Base-by-base conservation (phyloP, 1,140 invertebrate species). In the Orussus abietinus region DNA sequence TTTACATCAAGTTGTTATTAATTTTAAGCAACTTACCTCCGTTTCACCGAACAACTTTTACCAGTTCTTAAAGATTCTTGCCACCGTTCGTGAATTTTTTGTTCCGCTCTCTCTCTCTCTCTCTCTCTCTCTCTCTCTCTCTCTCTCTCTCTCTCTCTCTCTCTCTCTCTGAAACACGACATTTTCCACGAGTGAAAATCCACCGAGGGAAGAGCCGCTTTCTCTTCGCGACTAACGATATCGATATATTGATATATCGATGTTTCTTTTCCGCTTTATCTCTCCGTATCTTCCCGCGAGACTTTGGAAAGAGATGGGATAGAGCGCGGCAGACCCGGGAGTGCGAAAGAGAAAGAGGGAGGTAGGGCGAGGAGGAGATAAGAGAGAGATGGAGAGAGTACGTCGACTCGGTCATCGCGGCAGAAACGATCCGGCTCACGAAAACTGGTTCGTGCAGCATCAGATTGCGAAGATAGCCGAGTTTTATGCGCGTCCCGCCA, bases 381-480 rank as follows among this genome's bases (percentile, higher is more conserved):
- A 45, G 41, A 46, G 33, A 33, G 41, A 42, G 25, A 10, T 30
- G 35, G 19, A 14, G n/a, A 19, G 4, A 19, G 39, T 20, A 41
- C 45, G 18, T 42, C 31, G 32, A 21, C 26, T 30, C 37, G 51
- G 41, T 53, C 48, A 42, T 53, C 39, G 43, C 41, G 42, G 46
- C 52, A 53, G 53, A 51, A 59, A n/a, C 46, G 53, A 59, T 62
- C 51, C 53, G 49, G 51, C 51, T 52, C 51, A 42, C 45, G 40
- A 47, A 44, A 69, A 71, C 68, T 71, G 66, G 66, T 71, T 69
- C 64, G 66, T 59, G 54, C 61, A 57, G 63, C 64, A 62, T 68
- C 65, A 66, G 66, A 69, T 69, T 62, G 66, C 64, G 45, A 68
- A 71, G 67, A 71, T 71, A 71, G 55, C 47, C 42, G 53, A 61